phyloP scores from a whole-genome alignment of 2,888 invertebrate species.

The Parnassius mnemosyne region DNA sequence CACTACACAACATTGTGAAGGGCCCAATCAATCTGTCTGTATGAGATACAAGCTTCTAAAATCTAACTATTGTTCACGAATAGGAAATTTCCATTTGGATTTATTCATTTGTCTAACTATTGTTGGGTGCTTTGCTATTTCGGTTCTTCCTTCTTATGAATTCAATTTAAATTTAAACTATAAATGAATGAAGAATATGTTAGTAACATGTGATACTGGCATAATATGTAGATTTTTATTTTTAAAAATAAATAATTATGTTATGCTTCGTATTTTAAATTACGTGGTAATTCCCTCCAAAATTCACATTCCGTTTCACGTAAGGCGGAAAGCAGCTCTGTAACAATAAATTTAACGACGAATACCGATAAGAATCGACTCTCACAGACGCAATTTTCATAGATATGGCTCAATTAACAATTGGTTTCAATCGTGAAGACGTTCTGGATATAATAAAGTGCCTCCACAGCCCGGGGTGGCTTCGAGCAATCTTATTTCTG shows the following conservation, averaged over 20 bases:
- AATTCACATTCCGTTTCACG: conserved; percentile 55
- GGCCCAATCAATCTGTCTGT: conserved; percentile 79
- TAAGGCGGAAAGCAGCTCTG: conserved; percentile 54
- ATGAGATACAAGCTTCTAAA: conserved; percentile 77
- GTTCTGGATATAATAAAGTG: conserved; percentile 75
- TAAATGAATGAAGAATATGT: not conserved
- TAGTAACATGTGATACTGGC: not conserved
- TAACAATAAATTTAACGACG: conserved; percentile 73
- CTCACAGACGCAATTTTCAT: conserved; percentile 76
- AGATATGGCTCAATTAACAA: conserved; percentile 81
- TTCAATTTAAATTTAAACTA: conserved; percentile 1
- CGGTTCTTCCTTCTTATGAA: conserved; percentile 43
- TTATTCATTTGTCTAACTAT: conserved; percentile 80
- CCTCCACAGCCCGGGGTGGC: conserved; percentile 60
- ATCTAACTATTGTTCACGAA: conserved; percentile 79
- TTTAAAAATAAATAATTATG: conserved; percentile 21
- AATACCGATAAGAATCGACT: conserved; percentile 76
- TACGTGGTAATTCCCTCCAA: conserved; percentile 45
- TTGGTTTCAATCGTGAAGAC: conserved; percentile 80
- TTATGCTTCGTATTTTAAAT: conserved; percentile 39
- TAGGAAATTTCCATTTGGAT: conserved; percentile 79
- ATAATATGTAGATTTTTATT: not conserved
- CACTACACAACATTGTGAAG: conserved; percentile 53
- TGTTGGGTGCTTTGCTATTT: conserved; percentile 62
- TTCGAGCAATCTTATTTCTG: conserved; percentile 77